Evolutionary conservation across 2,797 vertebrate genomes (phyloP).

Genomic region (Mus minutoides): DNA sequence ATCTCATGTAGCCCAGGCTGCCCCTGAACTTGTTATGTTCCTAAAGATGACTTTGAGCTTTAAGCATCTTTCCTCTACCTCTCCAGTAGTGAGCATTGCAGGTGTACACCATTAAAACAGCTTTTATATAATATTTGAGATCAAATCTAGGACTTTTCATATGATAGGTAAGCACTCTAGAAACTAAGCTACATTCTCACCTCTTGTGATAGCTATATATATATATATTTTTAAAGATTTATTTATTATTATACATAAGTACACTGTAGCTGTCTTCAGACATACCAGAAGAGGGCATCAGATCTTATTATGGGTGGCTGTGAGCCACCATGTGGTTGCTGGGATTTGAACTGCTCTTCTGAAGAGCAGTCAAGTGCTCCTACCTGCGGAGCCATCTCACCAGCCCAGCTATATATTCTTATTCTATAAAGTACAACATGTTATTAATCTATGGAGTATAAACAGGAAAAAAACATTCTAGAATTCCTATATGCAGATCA

Average conservation of each 20-base stretch:
- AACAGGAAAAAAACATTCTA: conserved; percentile 24
- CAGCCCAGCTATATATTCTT: neutral
- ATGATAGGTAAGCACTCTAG: neutral
- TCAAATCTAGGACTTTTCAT: neutral
- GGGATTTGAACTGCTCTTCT: no score
- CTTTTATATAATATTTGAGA: neutral
- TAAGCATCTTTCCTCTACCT: neutral
- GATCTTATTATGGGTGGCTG: no score
- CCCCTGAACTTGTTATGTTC: neutral
- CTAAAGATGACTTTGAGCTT: neutral
- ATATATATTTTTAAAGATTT: neutral
- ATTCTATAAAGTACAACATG: conserved; percentile 16
- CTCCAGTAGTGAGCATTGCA: neutral
- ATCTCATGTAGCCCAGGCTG: neutral
- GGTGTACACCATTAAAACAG: neutral
- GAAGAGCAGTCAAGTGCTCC: no score
- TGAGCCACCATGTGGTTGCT: no score
- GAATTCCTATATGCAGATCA: conserved; percentile 31
- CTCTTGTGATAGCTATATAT: neutral
- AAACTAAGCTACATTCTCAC: neutral
- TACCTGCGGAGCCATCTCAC: no score
- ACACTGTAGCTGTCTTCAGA: no score
- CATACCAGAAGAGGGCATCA: no score
- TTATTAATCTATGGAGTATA: conserved; percentile 20
- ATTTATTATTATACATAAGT: no score